Evolutionary conservation across 2,113 vertebrate species (phyloP).

Genomic region (Microcebus ravelobensis): DNA sequence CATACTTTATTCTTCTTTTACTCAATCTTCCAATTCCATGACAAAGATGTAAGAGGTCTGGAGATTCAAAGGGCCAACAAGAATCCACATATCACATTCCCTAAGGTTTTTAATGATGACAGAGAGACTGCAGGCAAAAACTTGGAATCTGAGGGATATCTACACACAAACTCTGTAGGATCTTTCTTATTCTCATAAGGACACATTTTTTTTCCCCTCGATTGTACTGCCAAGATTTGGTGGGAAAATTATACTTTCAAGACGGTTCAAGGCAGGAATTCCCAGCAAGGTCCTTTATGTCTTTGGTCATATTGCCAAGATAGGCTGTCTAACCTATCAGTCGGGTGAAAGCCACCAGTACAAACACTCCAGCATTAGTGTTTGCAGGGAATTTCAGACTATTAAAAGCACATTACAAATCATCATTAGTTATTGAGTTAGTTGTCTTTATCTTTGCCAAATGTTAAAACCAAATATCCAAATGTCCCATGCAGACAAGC

Average conservation of each 20-base stretch:
- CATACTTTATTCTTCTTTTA: background rate
- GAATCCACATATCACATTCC: background rate
- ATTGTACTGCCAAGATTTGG: background rate
- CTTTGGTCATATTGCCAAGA: background rate
- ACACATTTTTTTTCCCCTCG: background rate
- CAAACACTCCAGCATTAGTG: background rate
- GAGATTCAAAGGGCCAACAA: background rate
- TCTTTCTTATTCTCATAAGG: background rate
- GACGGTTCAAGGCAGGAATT: background rate
- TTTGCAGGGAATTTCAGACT: background rate
- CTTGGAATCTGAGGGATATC: background rate
- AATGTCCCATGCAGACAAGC: background rate
- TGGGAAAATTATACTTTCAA: background rate
- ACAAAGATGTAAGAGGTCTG: background rate
- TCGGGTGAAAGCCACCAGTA: background rate
- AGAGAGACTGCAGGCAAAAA: background rate
- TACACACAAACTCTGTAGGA: accelerated
- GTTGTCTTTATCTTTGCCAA: background rate
- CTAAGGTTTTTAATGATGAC: background rate
- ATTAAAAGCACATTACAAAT: background rate
- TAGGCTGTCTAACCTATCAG: background rate
- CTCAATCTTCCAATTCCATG: background rate
- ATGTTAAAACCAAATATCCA: background rate
- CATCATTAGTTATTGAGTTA: background rate
- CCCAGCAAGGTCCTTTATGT: background rate